phyloP scores from a whole-genome alignment of 2,888 invertebrate species.

The Phyto melanocephala region DNA sequence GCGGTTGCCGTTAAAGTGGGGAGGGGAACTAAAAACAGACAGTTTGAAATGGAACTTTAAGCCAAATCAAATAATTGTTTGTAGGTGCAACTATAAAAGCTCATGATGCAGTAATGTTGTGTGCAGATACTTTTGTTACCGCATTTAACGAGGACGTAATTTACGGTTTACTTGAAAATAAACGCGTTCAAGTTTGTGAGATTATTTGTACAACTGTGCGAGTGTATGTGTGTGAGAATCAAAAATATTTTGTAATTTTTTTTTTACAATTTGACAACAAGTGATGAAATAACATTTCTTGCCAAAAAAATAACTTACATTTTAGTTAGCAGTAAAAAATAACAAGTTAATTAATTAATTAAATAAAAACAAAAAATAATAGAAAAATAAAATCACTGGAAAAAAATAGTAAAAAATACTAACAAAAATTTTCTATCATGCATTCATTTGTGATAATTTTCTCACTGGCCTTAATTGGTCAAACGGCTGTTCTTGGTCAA shows the following conservation, averaged over 20 bases:
- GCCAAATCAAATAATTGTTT: conserved; percentile 58
- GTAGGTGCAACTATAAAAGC: conserved; percentile 66
- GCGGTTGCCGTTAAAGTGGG: background rate
- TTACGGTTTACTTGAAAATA: conserved; percentile 25
- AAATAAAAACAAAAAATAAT: conserved; percentile 32
- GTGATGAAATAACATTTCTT: conserved; percentile 61
- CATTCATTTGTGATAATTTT: conserved; percentile 71
- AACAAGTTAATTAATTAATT: conserved; percentile 32
- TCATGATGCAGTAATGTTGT: conserved; percentile 47
- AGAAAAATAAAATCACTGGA: conserved; percentile 20
- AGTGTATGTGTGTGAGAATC: background rate
- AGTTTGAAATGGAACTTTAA: conserved; percentile 55
- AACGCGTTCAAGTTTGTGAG: conserved; percentile 23
- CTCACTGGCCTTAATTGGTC: conserved; percentile 70
- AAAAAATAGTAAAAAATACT: conserved; percentile 5
- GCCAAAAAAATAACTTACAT: conserved; percentile 31
- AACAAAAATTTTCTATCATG: conserved; percentile 68
- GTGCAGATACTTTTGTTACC: conserved; percentile 64
- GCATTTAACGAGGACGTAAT: conserved; percentile 60
- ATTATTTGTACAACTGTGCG: background rate
- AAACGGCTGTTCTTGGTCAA: conserved; percentile 68
- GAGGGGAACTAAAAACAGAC: conserved; percentile 6
- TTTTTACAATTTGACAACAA: conserved; percentile 8
- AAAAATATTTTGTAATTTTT: conserved; percentile 18
- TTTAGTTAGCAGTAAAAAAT: conserved; percentile 8